phyloP scores from a whole-genome alignment of 2,113 vertebrate species.

The Sinocyclocheilus anshuiensis region DNA sequence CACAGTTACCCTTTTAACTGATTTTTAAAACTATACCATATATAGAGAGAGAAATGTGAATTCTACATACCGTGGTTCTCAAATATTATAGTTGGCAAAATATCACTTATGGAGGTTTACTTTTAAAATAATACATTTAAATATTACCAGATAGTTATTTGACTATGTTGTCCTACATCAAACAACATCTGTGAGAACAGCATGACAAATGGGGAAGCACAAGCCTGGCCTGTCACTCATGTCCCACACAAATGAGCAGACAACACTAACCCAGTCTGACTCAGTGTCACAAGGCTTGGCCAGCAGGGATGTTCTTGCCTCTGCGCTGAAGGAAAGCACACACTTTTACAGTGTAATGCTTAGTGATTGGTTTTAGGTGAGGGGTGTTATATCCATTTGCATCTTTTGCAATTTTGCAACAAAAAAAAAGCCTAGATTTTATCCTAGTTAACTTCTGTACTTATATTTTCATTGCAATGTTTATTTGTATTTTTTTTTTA shows the following conservation, averaged over 20 bases:
- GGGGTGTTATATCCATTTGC: not conserved
- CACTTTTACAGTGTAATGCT: not conserved
- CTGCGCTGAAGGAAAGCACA: not conserved
- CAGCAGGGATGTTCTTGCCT: conserved; percentile 16
- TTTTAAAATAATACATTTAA: not conserved
- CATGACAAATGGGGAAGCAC: not conserved
- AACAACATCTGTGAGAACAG: not conserved
- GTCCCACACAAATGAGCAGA: not conserved
- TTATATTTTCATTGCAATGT: not conserved
- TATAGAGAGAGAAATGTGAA: no score
- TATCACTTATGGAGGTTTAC: no score
- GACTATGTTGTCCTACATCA: not conserved
- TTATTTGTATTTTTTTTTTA: not conserved
- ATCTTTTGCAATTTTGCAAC: no score
- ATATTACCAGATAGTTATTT: not conserved
- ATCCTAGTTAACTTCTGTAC: not conserved
- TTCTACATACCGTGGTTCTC: no score
- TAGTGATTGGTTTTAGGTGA: not conserved
- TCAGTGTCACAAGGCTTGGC: conserved; percentile 54
- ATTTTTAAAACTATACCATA: no score
- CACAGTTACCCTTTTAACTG: not conserved
- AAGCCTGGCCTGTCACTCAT: conserved; percentile 1
- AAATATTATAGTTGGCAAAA: no score
- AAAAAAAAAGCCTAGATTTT: no score
- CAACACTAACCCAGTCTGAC: conserved; percentile 20